A percentile compares a stretch with the other conserved stretches of the same genome.
Evolutionary conservation across 1,140 invertebrate species (phyloP).

Genomic region (Vanessa tameamea): DNA sequence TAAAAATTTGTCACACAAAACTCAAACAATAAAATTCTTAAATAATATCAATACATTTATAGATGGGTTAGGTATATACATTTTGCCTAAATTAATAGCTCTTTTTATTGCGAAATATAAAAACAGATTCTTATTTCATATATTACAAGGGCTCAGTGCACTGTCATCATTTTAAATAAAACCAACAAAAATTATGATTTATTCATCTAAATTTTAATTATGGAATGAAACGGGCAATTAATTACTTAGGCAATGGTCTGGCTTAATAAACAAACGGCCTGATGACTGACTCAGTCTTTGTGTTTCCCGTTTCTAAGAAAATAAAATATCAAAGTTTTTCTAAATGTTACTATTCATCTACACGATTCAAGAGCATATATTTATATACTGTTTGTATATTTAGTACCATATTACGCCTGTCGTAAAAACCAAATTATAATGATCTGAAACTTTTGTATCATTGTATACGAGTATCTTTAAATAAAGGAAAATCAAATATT

Average conservation of each 20-base stretch:
- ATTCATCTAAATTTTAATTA: slow-evolving; percentile 33
- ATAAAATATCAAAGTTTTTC: neutral
- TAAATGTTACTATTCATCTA: neutral
- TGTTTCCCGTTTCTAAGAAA: slow-evolving; percentile 3
- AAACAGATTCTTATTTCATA: neutral
- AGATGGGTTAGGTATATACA: too few species aligned
- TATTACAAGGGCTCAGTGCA: neutral
- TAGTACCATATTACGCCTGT: too few species aligned
- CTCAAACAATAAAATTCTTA: neutral
- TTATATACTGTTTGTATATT: too few species aligned
- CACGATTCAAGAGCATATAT: too few species aligned
- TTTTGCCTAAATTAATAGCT: too few species aligned
- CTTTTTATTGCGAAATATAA: neutral
- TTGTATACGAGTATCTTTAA: too few species aligned
- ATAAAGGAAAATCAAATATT: neutral
- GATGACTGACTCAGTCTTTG: slow-evolving; percentile 18
- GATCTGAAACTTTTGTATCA: too few species aligned
- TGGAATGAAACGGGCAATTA: slow-evolving; percentile 31
- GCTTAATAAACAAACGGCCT: slow-evolving; percentile 31
- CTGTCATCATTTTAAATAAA: slow-evolving; percentile 5
- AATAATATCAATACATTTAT: too few species aligned
- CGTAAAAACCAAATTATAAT: too few species aligned
- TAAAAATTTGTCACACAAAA: neutral
- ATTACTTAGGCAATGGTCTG: slow-evolving; percentile 26
- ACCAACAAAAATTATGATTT: slow-evolving; percentile 16